Evolutionary conservation across 2,797 vertebrate genomes (phyloP), one percentile per base, ranked within the genome.

Genomic region (Linurgus olivaceus): DNA sequence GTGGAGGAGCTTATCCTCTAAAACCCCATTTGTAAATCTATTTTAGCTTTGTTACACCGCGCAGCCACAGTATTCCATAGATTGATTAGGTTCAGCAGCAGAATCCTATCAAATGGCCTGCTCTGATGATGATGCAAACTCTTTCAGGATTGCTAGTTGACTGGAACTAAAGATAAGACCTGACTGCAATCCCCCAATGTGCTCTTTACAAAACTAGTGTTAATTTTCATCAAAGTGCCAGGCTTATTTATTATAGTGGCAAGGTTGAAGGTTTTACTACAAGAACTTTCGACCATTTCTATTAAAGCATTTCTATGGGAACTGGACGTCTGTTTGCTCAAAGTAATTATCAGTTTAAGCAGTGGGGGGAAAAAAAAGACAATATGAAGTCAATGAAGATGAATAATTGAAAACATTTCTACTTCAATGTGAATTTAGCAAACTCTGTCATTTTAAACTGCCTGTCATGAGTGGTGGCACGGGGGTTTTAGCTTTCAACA

Each of bases 1-100:
- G 99, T 99, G 99, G 98, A 99, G 99, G 98, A 99, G 99, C 99
- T 99, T 99, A 99, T 99, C 99, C 99, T 98, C 98, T 99, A 98
- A 99, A 98, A 98, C 98, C 98, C 98, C 98, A 99, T 99, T 99
- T 99, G 99, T 99, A 99, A 99, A 99, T 99, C 99, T 99, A 99
- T 99, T 99, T 99, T 99, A 98, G 99, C 98, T 99, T 99, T 99
- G 99, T 99, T 99, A 99, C 99, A 99, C 98, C 98, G 98, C 97
- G 92, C 98, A 98, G 98, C 98, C 97, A 97, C 98, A 98, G 98
- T 98, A 98, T 98, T 98, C 98, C 98, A 98, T 98, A 98, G 99
- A 99, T 99, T 99, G 99, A 99, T 99, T 99, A 99, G 99, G 98
- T 99, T 98, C 98, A 98, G 98, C 97, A 93, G 98, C 98, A 98